These are phyloP conservation scores for Cordilura impudica DNA, from an alignment of 2,888 invertebrate genomes.

Conservation along the genomic window DNA sequence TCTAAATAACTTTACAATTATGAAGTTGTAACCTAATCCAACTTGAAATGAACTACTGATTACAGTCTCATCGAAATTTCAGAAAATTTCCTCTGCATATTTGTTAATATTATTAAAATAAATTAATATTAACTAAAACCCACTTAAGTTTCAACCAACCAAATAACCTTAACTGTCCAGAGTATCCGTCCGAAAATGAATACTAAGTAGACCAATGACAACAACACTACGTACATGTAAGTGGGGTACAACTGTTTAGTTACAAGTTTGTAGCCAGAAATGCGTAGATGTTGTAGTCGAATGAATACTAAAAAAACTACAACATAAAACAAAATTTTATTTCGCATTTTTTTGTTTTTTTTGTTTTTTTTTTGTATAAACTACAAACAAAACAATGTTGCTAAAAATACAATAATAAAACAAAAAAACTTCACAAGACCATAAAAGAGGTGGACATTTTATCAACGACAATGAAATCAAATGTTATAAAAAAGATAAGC, in stretches of 20 bases:
- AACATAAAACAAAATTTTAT: slow-evolving; percentile 13
- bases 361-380: too few relatives aligned
- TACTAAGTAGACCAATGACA: slow-evolving; percentile 1
- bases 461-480: slow-evolving; percentile 47
- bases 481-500: slow-evolving; percentile 52
- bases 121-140: too few relatives aligned
- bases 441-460: slow-evolving; percentile 50
- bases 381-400: slow-evolving; percentile 2
- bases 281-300: slow-evolving; percentile 34
- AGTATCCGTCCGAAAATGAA: slow-evolving; percentile 25
- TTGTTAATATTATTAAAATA: too few relatives aligned
- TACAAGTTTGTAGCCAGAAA: slow-evolving; percentile 21
- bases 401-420: neutral
- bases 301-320: neutral
- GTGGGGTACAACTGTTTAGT: neutral
- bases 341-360: slow-evolving; percentile 10
- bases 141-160: neutral
- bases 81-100: too few relatives aligned
- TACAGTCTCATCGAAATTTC: too few relatives aligned
- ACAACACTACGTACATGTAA: neutral
- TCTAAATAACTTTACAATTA: too few relatives aligned
- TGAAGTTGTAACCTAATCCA: too few relatives aligned
- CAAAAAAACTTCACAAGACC: slow-evolving; percentile 19
- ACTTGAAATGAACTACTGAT: too few relatives aligned
- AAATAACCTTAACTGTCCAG: slow-evolving; percentile 5